phyloP scores from a whole-genome alignment of 2,888 invertebrate genomes.

The Mythimna lalbum region DNA sequence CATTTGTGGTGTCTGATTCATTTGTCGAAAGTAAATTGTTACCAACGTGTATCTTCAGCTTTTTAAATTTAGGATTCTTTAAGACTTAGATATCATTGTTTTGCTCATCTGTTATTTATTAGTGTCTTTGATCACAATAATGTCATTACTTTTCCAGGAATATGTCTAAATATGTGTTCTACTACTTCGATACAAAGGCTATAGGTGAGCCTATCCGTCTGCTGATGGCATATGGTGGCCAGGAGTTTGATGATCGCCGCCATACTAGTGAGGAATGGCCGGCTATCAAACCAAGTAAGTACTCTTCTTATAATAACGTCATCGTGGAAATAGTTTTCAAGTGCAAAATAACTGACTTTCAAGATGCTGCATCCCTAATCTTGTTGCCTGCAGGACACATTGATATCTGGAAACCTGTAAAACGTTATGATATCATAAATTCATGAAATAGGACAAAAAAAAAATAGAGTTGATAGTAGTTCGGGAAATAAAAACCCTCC shows the following conservation, averaged over 20 bases:
- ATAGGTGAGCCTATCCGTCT: slow-evolving; percentile 91
- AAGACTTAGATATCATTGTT: not conserved
- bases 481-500: not conserved
- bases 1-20: not conserved
- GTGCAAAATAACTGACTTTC: not conserved
- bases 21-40: not conserved
- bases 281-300: slow-evolving; percentile 68
- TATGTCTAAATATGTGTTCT: slow-evolving; percentile 88
- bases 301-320: not conserved
- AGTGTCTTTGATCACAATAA: not conserved
- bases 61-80: not conserved
- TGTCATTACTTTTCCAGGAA: slow-evolving; percentile 12
- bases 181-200: slow-evolving; percentile 91
- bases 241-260: slow-evolving; percentile 91
- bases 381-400: not conserved
- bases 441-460: not conserved
- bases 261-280: slow-evolving; percentile 87
- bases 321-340: not conserved
- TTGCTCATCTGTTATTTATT: not conserved
- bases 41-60: not conserved
- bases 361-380: not conserved
- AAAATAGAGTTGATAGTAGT: too few relatives aligned
- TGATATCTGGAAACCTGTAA: not conserved
- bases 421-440: not conserved
- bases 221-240: slow-evolving; percentile 91